A percentile compares a stretch with the other conserved stretches of the same genome.
Conservation (phyloP, 2,888 invertebrate species). For the Lasioglossum pauxillum region DNA sequence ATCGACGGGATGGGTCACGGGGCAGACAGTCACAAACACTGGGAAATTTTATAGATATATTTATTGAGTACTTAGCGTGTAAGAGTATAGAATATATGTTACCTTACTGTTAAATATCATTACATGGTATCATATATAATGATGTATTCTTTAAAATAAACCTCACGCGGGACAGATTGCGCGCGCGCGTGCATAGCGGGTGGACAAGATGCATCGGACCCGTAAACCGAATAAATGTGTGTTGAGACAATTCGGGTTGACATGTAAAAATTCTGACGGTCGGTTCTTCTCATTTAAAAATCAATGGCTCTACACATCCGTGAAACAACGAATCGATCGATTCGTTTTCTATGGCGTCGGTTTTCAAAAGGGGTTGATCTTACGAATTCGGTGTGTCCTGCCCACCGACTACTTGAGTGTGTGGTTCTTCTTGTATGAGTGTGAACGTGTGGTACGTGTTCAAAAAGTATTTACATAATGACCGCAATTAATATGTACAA, state of each 20-base stretch:
- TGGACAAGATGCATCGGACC: slow-evolving; percentile 2
- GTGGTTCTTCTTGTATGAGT: slow-evolving; percentile 38
- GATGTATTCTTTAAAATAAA: slow-evolving; percentile 80
- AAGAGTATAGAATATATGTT: slow-evolving; percentile 84
- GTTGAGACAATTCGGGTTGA: background rate
- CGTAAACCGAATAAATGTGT: background rate
- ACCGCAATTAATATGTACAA: slow-evolving; percentile 81
- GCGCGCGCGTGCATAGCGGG: slow-evolving; percentile 43
- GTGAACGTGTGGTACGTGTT: slow-evolving; percentile 45
- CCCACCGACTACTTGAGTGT: slow-evolving; percentile 11
- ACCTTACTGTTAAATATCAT: slow-evolving; percentile 81
- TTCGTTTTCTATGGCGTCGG: background rate
- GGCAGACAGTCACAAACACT: slow-evolving; percentile 82
- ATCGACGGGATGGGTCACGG: slow-evolving; percentile 70
- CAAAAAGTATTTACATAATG: slow-evolving; percentile 81
- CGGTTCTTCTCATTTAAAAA: background rate
- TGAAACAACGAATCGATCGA: background rate
- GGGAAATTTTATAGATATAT: slow-evolving; percentile 84
- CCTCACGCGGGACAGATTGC: slow-evolving; percentile 70
- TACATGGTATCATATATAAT: slow-evolving; percentile 79
- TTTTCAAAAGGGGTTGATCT: background rate
- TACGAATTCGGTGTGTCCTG: background rate
- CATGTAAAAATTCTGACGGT: background rate
- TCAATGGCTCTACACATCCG: background rate
- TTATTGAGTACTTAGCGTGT: slow-evolving; percentile 84